A percentile compares a stretch with the other conserved stretches of the same genome.
Conservation (phyloP, 1,140 invertebrate species). For the Hypothenemus hampei region DNA sequence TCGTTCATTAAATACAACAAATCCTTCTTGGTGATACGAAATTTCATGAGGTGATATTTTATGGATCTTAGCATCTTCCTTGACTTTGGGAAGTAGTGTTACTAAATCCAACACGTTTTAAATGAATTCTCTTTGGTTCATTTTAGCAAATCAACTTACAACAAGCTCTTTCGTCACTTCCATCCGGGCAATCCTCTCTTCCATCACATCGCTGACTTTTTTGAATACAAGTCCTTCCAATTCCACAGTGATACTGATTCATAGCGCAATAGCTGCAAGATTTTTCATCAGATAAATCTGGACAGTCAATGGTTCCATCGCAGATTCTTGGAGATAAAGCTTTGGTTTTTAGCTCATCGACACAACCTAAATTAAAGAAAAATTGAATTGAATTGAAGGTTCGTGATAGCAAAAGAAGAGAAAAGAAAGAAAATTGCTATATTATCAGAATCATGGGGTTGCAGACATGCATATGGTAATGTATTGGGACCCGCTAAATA, state of each 20-base stretch:
- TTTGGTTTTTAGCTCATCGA: slow-evolving; percentile 61
- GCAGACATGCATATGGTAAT: too few species aligned
- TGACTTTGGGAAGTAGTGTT: slow-evolving; percentile 64
- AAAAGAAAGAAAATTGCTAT: too few species aligned
- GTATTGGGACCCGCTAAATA: too few species aligned
- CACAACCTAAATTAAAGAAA: slow-evolving; percentile 61
- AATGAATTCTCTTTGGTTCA: background rate
- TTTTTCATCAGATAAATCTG: slow-evolving; percentile 75
- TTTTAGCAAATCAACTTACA: slow-evolving; percentile 60
- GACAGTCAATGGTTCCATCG: slow-evolving; percentile 81
- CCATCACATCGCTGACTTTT: slow-evolving; percentile 72
- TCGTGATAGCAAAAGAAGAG: too few species aligned
- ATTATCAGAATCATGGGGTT: too few species aligned
- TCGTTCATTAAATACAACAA: slow-evolving; percentile 77
- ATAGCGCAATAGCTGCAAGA: slow-evolving; percentile 69
- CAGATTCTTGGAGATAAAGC: slow-evolving; percentile 72
- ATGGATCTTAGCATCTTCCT: slow-evolving; percentile 52
- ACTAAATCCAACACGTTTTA: slow-evolving; percentile 50
- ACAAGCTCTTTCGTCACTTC: slow-evolving; percentile 79
- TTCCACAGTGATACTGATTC: slow-evolving; percentile 69
- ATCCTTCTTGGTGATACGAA: slow-evolving; percentile 66
- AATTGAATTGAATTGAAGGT: too few species aligned
- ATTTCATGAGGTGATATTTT: slow-evolving; percentile 59
- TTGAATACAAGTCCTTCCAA: slow-evolving; percentile 68
- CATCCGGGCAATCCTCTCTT: slow-evolving; percentile 75